Conservation (phyloP, 2,113 vertebrate species). For the Synchiropus splendidus region DNA sequence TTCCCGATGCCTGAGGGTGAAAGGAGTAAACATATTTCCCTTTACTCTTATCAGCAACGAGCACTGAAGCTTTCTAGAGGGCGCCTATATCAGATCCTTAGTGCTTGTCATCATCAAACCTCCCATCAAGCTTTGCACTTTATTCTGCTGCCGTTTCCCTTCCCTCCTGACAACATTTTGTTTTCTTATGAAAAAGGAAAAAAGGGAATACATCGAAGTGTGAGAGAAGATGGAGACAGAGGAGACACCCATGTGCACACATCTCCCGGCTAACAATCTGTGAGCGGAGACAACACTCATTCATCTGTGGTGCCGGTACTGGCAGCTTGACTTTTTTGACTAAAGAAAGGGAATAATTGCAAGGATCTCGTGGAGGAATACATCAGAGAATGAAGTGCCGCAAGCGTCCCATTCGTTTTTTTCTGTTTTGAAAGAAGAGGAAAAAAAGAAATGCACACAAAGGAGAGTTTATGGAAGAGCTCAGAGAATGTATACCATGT, state of each 20-base stretch:
- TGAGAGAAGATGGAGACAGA: slow-evolving; percentile 9
- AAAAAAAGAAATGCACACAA: slow-evolving; percentile 41
- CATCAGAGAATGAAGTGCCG: slow-evolving; percentile 33
- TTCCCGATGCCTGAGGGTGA: slow-evolving; percentile 19
- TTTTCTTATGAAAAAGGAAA: slow-evolving; percentile 40
- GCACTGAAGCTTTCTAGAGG: slow-evolving; percentile 30
- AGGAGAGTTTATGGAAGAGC: slow-evolving; percentile 53
- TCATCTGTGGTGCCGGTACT: slow-evolving; percentile 35
- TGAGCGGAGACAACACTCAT: slow-evolving; percentile 53
- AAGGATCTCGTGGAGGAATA: slow-evolving; percentile 45
- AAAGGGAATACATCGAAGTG: neutral
- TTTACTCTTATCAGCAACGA: slow-evolving; percentile 28
- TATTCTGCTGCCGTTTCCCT: slow-evolving; percentile 15
- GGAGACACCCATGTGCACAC: slow-evolving; percentile 20
- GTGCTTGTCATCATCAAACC: slow-evolving; percentile 48
- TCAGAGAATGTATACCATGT: slow-evolving; percentile 42
- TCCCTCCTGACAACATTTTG: slow-evolving; percentile 45
- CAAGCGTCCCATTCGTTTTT: slow-evolving; percentile 19
- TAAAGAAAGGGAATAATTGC: slow-evolving; percentile 54
- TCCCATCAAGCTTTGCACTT: slow-evolving; percentile 40
- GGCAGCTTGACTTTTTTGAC: slow-evolving; percentile 54
- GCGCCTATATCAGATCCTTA: slow-evolving; percentile 42
- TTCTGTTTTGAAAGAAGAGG: slow-evolving; percentile 22
- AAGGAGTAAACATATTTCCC: slow-evolving; percentile 25
- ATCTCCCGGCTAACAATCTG: slow-evolving; percentile 53